phyloP scores from a whole-genome alignment of 1,140 invertebrate genomes.

The Magallana gigas region DNA sequence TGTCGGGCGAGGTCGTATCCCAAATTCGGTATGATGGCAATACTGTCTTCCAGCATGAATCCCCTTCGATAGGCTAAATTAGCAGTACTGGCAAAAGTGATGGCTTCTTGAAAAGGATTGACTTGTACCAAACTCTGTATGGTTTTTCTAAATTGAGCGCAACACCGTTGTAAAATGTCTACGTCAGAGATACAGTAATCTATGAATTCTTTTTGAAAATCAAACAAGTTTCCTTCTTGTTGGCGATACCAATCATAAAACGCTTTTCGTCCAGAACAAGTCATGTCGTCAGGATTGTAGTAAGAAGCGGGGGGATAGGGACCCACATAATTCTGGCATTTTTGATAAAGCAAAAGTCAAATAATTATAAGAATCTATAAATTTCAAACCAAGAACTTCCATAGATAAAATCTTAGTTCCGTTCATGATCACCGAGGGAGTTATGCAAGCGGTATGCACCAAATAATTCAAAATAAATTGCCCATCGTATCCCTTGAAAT shows the following conservation, averaged over 20 bases:
- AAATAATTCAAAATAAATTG: constrained; percentile 3
- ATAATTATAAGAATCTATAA: constrained; percentile 47
- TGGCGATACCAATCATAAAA: not conserved
- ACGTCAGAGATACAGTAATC: not conserved
- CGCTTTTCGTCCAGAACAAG: not conserved
- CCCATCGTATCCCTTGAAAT: constrained; percentile 22
- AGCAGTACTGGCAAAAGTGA: not conserved
- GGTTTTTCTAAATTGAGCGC: too few relatives aligned
- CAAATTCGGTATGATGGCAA: not conserved
- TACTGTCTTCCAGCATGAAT: not conserved
- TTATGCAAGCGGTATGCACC: not conserved
- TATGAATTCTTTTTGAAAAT: not conserved
- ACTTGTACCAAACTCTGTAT: too few relatives aligned
- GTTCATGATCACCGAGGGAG: not conserved
- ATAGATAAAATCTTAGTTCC: constrained; percentile 15
- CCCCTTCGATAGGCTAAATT: not conserved
- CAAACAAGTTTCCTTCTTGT: not conserved
- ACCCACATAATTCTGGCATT: constrained; percentile 51
- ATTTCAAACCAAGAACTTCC: not conserved
- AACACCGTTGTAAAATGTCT: too few relatives aligned
- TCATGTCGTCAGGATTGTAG: constrained; percentile 47
- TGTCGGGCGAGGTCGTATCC: not conserved
- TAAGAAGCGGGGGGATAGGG: constrained; percentile 4
- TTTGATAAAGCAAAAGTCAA: constrained; percentile 15
- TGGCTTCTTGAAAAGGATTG: not conserved